These are phyloP conservation scores for Drosophila colorata DNA, from an alignment of 2,888 invertebrate species.

Conservation along the genomic window DNA sequence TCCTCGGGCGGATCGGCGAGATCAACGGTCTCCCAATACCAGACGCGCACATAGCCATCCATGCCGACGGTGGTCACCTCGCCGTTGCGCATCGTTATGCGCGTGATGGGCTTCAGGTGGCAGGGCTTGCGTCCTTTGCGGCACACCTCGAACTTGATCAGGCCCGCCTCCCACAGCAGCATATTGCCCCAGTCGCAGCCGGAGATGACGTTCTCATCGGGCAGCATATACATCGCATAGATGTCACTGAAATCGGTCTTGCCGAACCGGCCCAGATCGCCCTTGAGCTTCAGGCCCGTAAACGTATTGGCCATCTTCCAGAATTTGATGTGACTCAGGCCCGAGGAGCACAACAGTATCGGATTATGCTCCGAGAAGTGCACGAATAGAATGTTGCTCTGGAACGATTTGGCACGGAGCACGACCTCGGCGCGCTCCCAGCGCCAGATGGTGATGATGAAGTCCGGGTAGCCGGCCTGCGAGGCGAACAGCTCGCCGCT, in stretches of 20 bases:
- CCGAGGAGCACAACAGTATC: conserved; percentile 92
- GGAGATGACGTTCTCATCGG: conserved; percentile 95
- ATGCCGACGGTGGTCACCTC: conserved; percentile 86
- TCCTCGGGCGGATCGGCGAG: conserved; percentile 93
- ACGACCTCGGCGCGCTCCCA: conserved; percentile 92
- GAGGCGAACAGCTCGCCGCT: conserved; percentile 91
- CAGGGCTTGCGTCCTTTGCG: conserved; percentile 90
- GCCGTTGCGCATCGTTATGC: conserved; percentile 82
- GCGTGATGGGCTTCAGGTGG: conserved; percentile 90
- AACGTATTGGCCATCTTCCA: conserved; percentile 97
- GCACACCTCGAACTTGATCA: conserved; percentile 94
- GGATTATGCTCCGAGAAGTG: conserved; percentile 93
- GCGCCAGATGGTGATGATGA: conserved; percentile 94
- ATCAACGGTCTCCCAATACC: conserved; percentile 97
- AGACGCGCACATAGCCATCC: conserved; percentile 92
- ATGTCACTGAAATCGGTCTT: conserved; percentile 97
- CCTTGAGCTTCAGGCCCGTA: conserved; percentile 95
- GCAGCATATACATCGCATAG: conserved; percentile 92
- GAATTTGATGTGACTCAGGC: conserved; percentile 93
- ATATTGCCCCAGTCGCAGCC: conserved; percentile 97
- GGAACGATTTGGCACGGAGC: conserved; percentile 92
- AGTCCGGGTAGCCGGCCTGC: conserved; percentile 93
- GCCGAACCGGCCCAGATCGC: conserved; percentile 95
- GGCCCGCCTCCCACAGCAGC: conserved; percentile 95
- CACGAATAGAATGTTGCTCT: conserved; percentile 91